These are phyloP conservation scores for Alcis repandata DNA, from an alignment of 2,888 invertebrate species.

Conservation along the genomic window DNA sequence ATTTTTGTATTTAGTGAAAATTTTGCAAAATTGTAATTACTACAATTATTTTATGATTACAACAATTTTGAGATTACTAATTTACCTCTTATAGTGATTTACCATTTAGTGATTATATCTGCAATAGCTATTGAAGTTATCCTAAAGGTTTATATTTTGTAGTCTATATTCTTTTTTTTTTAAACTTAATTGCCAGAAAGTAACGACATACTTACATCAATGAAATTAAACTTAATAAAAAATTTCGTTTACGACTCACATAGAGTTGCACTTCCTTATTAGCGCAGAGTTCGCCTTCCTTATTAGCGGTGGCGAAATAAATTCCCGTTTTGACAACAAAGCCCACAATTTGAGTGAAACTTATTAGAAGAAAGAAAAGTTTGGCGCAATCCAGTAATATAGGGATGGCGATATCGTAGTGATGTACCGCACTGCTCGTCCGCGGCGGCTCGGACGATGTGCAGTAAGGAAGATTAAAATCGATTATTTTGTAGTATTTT, in stretches of 20 bases:
- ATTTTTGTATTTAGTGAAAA: too few species aligned
- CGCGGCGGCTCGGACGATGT: constrained; percentile 47
- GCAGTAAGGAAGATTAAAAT: constrained; percentile 22
- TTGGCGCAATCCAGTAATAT: constrained; percentile 53
- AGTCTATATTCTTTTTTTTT: too few species aligned
- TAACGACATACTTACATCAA: neutral
- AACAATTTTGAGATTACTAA: too few species aligned
- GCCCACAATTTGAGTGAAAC: constrained; percentile 34
- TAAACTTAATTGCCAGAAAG: too few species aligned
- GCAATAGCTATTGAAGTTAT: too few species aligned
- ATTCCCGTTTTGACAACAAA: constrained; percentile 39
- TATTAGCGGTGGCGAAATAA: constrained; percentile 13
- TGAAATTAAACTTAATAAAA: constrained; percentile 1
- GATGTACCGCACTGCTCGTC: constrained; percentile 65
- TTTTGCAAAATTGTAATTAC: too few species aligned
- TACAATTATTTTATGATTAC: too few species aligned
- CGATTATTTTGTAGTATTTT: constrained; percentile 2
- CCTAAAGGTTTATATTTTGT: too few species aligned
- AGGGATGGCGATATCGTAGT: constrained; percentile 59
- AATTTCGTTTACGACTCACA: neutral
- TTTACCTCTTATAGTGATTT: too few species aligned
- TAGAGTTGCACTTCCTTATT: constrained; percentile 8
- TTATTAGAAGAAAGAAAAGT: constrained; percentile 47
- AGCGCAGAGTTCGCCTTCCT: constrained; percentile 7
- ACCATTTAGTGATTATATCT: too few species aligned